Evolutionary conservation across 2,797 vertebrate genomes (phyloP).

Genomic region (Anolis apletophallus): DNA sequence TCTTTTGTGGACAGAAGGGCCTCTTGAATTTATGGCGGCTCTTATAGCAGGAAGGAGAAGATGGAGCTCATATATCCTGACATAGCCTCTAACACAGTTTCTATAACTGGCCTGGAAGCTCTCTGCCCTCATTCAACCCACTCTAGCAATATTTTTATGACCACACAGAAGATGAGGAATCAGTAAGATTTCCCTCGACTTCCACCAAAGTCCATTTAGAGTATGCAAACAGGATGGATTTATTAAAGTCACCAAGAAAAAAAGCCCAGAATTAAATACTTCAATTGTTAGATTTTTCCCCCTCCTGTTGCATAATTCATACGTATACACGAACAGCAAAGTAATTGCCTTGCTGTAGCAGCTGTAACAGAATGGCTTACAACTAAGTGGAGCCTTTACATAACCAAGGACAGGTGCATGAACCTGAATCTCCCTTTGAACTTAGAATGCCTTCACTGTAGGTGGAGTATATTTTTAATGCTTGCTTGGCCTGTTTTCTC

Average conservation of each 20-base stretch:
- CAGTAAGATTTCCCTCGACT: background rate
- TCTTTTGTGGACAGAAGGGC: background rate
- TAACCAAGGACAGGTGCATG: background rate
- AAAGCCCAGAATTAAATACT: background rate
- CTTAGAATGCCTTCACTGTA: constrained; percentile 8
- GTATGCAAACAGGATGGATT: background rate
- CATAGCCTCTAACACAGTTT: background rate
- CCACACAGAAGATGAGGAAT: background rate
- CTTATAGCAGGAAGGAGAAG: background rate
- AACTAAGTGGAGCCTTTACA: background rate
- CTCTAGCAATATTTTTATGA: background rate
- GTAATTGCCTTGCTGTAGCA: constrained; percentile 12
- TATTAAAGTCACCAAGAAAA: background rate
- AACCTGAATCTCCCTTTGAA: background rate
- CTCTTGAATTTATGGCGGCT: background rate
- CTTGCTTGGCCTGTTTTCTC: background rate
- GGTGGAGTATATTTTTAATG: background rate
- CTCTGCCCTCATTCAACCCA: background rate
- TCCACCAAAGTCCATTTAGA: background rate
- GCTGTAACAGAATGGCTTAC: background rate
- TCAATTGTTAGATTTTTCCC: background rate
- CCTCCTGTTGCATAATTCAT: background rate
- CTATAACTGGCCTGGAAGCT: too few species aligned
- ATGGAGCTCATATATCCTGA: background rate
- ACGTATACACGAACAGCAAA: too few species aligned